Conservation (phyloP, 1,140 invertebrate genomes). For the Trissolcus basalis region DNA sequence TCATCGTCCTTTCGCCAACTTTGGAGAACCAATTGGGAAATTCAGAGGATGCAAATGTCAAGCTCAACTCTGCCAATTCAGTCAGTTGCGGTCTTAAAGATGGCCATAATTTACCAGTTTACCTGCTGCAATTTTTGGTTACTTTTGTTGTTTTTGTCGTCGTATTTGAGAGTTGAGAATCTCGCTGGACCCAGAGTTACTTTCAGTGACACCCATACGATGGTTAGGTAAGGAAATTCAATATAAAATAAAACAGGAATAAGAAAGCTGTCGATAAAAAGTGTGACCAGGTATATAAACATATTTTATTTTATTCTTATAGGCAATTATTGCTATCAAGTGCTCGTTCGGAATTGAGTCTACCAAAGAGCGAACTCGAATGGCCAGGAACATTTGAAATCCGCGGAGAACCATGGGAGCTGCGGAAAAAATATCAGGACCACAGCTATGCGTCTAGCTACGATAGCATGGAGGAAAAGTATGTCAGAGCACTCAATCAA, state of each 20-base stretch:
- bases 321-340: constrained; percentile 84
- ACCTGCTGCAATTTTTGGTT: neutral
- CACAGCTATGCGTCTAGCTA: constrained; percentile 71
- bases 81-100: constrained; percentile 81
- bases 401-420: constrained; percentile 80
- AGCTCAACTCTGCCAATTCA: constrained; percentile 73
- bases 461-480: constrained; percentile 75
- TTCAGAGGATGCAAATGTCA: constrained; percentile 73
- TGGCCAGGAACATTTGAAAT: constrained; percentile 80
- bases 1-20: constrained; percentile 82
- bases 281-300: no score
- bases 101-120: constrained; percentile 77
- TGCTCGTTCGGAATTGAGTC: constrained; percentile 82
- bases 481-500: no score
- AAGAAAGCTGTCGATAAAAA: no score
- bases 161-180: constrained; percentile 81
- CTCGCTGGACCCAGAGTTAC: constrained; percentile 78
- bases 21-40: constrained; percentile 78
- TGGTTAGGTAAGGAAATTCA: constrained; percentile 72
- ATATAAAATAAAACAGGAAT: no score
- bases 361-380: constrained; percentile 79
- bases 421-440: constrained; percentile 77
- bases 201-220: constrained; percentile 79
- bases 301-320: no score
- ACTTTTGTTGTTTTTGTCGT: constrained; percentile 69